These are phyloP conservation scores for Dasysyrphus tricinctus DNA, from an alignment of 2,888 invertebrate genomes.

Conservation along the genomic window DNA sequence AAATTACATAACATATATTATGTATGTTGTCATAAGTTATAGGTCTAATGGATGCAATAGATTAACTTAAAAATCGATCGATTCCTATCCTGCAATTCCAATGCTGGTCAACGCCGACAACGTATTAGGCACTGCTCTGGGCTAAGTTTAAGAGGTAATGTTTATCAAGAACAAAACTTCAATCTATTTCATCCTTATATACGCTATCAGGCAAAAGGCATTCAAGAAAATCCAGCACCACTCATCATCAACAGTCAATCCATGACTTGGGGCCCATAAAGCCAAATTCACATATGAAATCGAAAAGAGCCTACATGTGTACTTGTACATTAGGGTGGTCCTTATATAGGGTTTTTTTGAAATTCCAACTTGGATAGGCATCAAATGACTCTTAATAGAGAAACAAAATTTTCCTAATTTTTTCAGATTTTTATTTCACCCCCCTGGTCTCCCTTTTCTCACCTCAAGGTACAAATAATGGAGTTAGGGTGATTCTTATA, in stretches of 20 bases:
- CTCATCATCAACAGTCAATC: slow-evolving; percentile 24
- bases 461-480: no score
- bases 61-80: neutral
- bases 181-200: slow-evolving; percentile 4
- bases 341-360: no score
- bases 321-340: no score
- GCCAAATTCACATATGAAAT: slow-evolving; percentile 1
- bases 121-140: neutral
- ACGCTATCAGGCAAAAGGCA: neutral
- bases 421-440: no score
- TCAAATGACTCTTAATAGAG: no score
- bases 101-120: neutral
- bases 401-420: no score
- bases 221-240: slow-evolving; percentile 4
- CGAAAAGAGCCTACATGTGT: neutral
- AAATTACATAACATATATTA: no score
- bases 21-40: neutral
- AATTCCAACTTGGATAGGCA: no score
- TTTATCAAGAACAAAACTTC: slow-evolving; percentile 1
- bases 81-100: neutral
- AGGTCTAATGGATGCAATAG: neutral
- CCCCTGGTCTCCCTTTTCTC: no score
- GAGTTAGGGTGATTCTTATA: no score
- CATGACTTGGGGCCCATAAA: slow-evolving; percentile 7
- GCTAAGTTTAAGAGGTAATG: neutral